A percentile compares a stretch with the other conserved stretches of the same genome.
Conservation (phyloP, 1,140 invertebrate species). For the Apocrypta bakeri region DNA sequence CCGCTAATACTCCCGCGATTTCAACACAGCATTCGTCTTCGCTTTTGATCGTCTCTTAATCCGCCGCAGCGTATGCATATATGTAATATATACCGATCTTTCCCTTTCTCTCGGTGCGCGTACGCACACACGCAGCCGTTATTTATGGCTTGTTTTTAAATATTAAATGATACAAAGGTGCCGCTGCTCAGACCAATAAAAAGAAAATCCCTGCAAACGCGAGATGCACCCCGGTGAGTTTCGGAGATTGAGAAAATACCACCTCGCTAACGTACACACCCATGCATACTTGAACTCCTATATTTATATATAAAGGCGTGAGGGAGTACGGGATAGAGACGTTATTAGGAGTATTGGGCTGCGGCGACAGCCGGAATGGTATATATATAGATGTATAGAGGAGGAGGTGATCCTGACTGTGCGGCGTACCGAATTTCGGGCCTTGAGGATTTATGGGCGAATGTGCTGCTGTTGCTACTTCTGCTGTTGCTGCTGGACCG, state of each 20-base stretch:
- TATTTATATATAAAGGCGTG: background rate
- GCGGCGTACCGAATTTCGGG: constrained; percentile 60
- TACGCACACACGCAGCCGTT: constrained; percentile 65
- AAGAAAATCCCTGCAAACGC: background rate
- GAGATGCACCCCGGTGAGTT: constrained; percentile 10
- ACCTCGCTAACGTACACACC: background rate
- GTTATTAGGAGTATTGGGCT: constrained; percentile 53
- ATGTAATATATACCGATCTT: too few relatives aligned
- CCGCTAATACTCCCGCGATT: constrained; percentile 71
- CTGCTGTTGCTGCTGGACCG: background rate
- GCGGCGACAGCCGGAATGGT: constrained; percentile 47
- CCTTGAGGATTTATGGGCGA: constrained; percentile 58
- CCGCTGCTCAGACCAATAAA: constrained; percentile 52
- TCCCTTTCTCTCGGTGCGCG: background rate
- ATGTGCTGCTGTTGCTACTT: background rate
- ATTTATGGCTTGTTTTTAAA: constrained; percentile 76
- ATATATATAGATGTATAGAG: constrained; percentile 54
- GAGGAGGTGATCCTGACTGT: constrained; percentile 40
- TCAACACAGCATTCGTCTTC: constrained; percentile 73
- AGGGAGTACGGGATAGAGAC: constrained; percentile 52
- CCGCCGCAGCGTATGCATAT: constrained; percentile 54
- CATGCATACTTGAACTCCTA: background rate
- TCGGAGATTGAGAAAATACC: constrained; percentile 3
- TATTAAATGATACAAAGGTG: constrained; percentile 72
- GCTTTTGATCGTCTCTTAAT: constrained; percentile 65